Conservation (phyloP, 2,797 vertebrate species). For the Catostomus latipinnis region DNA sequence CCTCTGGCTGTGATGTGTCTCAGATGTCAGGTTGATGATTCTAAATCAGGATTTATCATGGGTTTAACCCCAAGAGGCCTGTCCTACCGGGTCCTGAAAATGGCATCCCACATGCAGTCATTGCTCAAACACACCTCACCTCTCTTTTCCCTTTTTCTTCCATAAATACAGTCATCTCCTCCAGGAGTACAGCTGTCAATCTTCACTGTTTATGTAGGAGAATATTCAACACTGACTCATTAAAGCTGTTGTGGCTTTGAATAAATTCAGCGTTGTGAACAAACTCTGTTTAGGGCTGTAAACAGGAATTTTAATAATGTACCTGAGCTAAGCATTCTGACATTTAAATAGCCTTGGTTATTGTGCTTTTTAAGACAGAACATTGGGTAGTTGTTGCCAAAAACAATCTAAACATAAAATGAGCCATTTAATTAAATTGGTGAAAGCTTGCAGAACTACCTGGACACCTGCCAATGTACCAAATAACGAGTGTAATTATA, state of each 20-base stretch:
- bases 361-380: conserved; percentile 13
- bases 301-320: conserved; percentile 23
- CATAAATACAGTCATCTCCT: conserved; percentile 29
- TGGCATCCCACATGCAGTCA: conserved; percentile 29
- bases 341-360: conserved; percentile 1
- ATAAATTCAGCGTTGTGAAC: conserved; percentile 16
- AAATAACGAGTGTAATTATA: conserved; percentile 23
- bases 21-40: conserved; percentile 11
- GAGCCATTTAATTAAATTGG: conserved; percentile 70
- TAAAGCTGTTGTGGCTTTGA: conserved; percentile 32
- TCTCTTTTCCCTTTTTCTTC: not conserved
- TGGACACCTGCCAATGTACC: conserved; percentile 26
- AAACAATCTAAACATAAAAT: conserved; percentile 63
- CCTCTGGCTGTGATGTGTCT: not conserved
- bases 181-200: conserved; percentile 41
- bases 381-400: not conserved
- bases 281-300: not conserved
- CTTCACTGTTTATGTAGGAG: conserved; percentile 38
- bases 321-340: conserved; percentile 64
- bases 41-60: conserved; percentile 14
- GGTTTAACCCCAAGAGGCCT: conserved; percentile 33
- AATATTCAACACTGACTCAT: conserved; percentile 52
- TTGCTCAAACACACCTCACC: conserved; percentile 13
- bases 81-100: conserved; percentile 24
- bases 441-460: conserved; percentile 61